phyloP scores from a whole-genome alignment of 2,888 invertebrate genomes.

The Nephrotoma flavescens region DNA sequence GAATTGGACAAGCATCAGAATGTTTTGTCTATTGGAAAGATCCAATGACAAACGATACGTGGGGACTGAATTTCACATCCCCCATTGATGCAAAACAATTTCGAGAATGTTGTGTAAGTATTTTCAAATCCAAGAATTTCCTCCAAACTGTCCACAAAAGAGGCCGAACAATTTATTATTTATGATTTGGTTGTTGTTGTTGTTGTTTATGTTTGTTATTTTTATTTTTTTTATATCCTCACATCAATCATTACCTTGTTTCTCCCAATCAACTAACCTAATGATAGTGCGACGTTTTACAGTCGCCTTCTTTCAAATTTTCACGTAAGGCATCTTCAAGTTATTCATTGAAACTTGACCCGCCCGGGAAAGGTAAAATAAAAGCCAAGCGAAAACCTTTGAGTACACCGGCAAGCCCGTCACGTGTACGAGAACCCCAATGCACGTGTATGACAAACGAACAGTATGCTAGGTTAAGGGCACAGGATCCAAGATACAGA shows the following conservation, averaged over 20 bases:
- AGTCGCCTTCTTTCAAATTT: constrained; percentile 97
- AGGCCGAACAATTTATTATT: neutral
- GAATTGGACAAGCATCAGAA: constrained; percentile 95
- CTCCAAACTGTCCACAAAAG: neutral
- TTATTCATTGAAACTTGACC: constrained; percentile 88
- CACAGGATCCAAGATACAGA: constrained; percentile 71
- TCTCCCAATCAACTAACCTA: constrained; percentile 36
- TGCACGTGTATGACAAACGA: constrained; percentile 93
- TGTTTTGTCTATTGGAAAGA: constrained; percentile 99
- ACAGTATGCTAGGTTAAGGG: constrained; percentile 72
- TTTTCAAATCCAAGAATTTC: constrained; percentile 13
- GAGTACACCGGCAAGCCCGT: constrained; percentile 88
- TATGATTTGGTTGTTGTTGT: neutral
- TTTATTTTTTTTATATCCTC: neutral
- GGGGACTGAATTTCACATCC: constrained; percentile 97
- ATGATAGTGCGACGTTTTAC: constrained; percentile 50
- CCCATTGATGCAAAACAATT: constrained; percentile 96
- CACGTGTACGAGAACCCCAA: constrained; percentile 68
- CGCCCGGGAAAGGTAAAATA: constrained; percentile 71
- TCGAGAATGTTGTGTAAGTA: constrained; percentile 91
- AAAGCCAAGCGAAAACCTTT: constrained; percentile 81
- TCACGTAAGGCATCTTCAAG: constrained; percentile 94
- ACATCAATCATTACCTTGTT: constrained; percentile 15
- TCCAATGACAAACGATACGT: constrained; percentile 91
- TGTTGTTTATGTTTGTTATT: neutral